These are phyloP conservation scores for Diarsia dahlii DNA, from an alignment of 2,888 invertebrate species.

Conservation along the genomic window DNA sequence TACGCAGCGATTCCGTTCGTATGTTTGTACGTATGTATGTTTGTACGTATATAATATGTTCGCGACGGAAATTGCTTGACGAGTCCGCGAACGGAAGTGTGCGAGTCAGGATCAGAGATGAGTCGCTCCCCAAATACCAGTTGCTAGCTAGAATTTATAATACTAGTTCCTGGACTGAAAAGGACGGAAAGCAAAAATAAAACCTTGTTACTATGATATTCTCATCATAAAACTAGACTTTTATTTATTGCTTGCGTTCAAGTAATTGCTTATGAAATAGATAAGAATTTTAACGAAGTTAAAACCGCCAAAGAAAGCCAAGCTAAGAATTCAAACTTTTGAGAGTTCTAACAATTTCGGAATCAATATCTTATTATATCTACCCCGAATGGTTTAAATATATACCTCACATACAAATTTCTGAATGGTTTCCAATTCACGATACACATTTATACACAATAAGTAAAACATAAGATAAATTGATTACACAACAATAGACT, in stretches of 20 bases:
- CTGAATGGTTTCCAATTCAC: neutral
- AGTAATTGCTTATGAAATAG: too few relatives aligned
- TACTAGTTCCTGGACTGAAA: neutral
- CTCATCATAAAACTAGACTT: neutral
- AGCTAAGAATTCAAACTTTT: too few relatives aligned
- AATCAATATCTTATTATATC: too few relatives aligned
- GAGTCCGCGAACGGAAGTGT: constrained; percentile 75
- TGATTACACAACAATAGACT: neutral
- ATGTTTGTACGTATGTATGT: constrained; percentile 26
- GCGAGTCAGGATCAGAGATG: constrained; percentile 65
- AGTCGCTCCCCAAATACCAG: constrained; percentile 59
- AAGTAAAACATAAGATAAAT: neutral
- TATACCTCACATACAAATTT: neutral
- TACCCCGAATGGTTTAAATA: too few relatives aligned
- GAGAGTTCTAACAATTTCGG: too few relatives aligned
- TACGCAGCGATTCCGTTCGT: neutral
- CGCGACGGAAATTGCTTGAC: constrained; percentile 79
- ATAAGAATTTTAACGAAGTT: too few relatives aligned
- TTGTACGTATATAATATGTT: constrained; percentile 20
- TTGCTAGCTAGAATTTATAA: constrained; percentile 29
- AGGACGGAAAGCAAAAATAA: neutral
- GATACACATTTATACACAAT: too few relatives aligned
- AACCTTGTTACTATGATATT: neutral
- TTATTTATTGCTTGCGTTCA: too few relatives aligned
- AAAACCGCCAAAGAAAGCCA: too few relatives aligned